Evolutionary conservation across 1,140 invertebrate genomes (phyloP).

Genomic region (Anastrepha ludens): DNA sequence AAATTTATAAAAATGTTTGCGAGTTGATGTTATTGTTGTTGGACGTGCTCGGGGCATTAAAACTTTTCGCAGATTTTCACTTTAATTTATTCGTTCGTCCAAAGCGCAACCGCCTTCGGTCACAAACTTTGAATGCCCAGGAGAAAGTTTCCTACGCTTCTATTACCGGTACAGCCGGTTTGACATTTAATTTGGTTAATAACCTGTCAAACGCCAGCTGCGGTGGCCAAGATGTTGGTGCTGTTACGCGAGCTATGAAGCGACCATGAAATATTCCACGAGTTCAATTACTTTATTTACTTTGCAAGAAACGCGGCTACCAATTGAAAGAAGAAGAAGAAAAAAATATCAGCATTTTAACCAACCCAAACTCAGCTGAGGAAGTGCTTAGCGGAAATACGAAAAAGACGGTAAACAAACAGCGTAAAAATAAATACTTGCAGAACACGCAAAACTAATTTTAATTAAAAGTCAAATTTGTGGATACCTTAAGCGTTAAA

Average conservation of each 20-base stretch:
- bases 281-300: background rate
- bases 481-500: slow-evolving; percentile 17
- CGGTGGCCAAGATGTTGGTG: no score
- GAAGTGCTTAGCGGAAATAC: background rate
- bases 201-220: slow-evolving; percentile 24
- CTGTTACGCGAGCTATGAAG: background rate
- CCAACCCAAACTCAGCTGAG: background rate
- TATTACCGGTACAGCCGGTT: background rate
- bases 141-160: background rate
- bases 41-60: background rate
- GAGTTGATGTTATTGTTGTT: background rate
- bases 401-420: background rate
- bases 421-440: background rate
- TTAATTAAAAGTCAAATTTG: slow-evolving; percentile 38
- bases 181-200: slow-evolving; percentile 50
- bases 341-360: background rate
- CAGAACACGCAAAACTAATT: slow-evolving; percentile 13
- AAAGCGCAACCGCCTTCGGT: background rate
- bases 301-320: background rate
- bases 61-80: background rate
- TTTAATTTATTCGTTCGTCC: background rate
- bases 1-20: background rate
- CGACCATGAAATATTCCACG: background rate
- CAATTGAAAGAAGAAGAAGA: background rate
- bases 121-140: background rate